Base-by-base conservation (phyloP, 1,140 invertebrate species). In the Drosophila chauvacae region DNA sequence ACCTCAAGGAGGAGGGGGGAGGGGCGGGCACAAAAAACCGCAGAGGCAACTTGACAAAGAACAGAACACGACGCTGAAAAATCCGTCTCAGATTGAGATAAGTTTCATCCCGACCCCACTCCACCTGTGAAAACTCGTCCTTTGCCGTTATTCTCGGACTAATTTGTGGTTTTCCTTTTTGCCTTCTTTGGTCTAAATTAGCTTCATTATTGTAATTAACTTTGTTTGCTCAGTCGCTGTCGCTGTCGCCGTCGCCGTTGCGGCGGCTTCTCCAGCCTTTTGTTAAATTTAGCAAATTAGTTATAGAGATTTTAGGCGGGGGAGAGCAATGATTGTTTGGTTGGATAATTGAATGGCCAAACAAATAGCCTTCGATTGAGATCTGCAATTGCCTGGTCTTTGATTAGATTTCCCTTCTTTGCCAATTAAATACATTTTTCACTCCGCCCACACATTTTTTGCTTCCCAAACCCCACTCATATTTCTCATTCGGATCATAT, bases 181-280 rank as follows among this genome's bases (percentile, higher is more conserved):
- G 80, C 75, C 68, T 79, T 68, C 59, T 74, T 70, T 44, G 75
- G 64, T 53, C 77, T 48, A 80, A 84, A 84, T 84, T 84, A 77
- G 81, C 81, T 84, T 84, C 76, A 84, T 84, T 84, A 84, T 84
- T 80, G 77, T 84, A 84, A 84, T 84, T 84, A 84, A 84, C 81
- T 84, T 84, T 77, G 57, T 76, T 55, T 61, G 60, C 57, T 60
- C 42, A 41, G 33, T 50, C 13, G 20, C 23, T 23, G 37, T 30
- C 41, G 28, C 28, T 13, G 26, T 51, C 11, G 47, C 26, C 26
- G 33, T 33, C 33, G 33, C 47, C 16, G 16, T n/a, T 4, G 23
- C 26, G 13, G 14, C 45, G 30, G 18, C 28, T 16, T 56, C 30
- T 45, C 23, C 57, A n/a, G n/a, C 33, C 45, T 53, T 80, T 80